Conservation (phyloP, 2,113 vertebrate species). For the Ranitomeya imitator region DNA sequence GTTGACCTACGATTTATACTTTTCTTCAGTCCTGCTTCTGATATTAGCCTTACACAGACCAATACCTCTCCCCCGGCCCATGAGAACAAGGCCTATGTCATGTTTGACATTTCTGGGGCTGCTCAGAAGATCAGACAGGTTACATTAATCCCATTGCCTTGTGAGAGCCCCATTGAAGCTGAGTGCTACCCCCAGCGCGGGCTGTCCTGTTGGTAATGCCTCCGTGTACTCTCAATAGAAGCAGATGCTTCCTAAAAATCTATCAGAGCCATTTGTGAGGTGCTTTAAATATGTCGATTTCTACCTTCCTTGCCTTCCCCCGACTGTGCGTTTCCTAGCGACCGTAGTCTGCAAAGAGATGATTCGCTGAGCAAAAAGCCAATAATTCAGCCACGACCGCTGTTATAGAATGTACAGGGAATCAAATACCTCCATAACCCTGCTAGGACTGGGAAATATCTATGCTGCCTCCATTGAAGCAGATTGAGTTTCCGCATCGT, state of each 20-base stretch:
- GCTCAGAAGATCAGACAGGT: background rate
- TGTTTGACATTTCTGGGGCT: background rate
- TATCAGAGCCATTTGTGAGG: conserved; percentile 20
- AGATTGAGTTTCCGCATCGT: conserved; percentile 32
- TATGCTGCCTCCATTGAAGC: background rate
- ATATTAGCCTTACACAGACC: background rate
- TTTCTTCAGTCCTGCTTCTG: background rate
- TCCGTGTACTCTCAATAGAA: background rate
- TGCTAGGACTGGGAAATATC: conserved; percentile 30
- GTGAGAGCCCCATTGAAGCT: background rate
- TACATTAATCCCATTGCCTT: background rate
- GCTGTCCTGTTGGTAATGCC: background rate
- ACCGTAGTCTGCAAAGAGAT: conserved; percentile 67
- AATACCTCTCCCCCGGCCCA: background rate
- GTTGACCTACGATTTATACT: background rate
- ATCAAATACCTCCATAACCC: conserved; percentile 36
- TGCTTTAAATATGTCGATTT: conserved; percentile 7
- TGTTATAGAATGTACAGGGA: conserved; percentile 58
- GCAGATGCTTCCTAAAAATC: conserved; percentile 24
- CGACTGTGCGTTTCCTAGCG: conserved; percentile 67
- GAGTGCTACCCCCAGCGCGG: background rate
- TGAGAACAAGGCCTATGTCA: background rate
- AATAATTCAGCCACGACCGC: conserved; percentile 56
- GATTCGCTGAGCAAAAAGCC: conserved; percentile 65
- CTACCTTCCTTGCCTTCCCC: conserved; percentile 23